Evolutionary conservation across 2,797 vertebrate species (phyloP).

Genomic region (Sebastes vulpes): DNA sequence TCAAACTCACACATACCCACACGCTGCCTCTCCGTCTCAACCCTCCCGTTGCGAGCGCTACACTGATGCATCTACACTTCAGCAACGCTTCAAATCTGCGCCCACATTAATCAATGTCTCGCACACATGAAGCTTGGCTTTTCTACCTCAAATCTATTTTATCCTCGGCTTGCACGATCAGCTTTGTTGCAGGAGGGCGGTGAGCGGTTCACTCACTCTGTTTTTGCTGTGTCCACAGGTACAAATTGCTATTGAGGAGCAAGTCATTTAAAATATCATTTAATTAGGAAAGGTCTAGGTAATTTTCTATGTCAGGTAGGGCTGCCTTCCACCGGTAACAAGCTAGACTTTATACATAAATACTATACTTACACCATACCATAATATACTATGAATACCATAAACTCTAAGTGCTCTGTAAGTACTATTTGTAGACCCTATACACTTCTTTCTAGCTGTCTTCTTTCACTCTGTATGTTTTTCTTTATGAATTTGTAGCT

Average conservation of each 20-base stretch:
- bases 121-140: slow-evolving; percentile 4
- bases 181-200: slow-evolving; percentile 7
- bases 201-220: slow-evolving; percentile 12
- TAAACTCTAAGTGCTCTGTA: neutral
- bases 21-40: neutral
- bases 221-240: slow-evolving; percentile 14
- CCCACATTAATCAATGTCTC: slow-evolving; percentile 54
- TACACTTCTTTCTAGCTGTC: neutral
- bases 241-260: neutral
- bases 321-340: neutral
- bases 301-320: neutral
- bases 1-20: neutral
- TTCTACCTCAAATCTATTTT: slow-evolving; percentile 16
- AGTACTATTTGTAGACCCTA: neutral
- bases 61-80: slow-evolving; percentile 40
- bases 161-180: slow-evolving; percentile 6
- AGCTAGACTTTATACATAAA: neutral
- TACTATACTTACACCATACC: slow-evolving; percentile 3
- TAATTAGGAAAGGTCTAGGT: neutral
- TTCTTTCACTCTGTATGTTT: neutral
- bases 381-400: slow-evolving; percentile 12
- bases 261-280: slow-evolving; percentile 6
- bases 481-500: slow-evolving; percentile 1
- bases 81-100: slow-evolving; percentile 28
- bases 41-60: slow-evolving; percentile 10